Conservation (phyloP, 2,797 vertebrate species). For the Myripristis jacobus region DNA sequence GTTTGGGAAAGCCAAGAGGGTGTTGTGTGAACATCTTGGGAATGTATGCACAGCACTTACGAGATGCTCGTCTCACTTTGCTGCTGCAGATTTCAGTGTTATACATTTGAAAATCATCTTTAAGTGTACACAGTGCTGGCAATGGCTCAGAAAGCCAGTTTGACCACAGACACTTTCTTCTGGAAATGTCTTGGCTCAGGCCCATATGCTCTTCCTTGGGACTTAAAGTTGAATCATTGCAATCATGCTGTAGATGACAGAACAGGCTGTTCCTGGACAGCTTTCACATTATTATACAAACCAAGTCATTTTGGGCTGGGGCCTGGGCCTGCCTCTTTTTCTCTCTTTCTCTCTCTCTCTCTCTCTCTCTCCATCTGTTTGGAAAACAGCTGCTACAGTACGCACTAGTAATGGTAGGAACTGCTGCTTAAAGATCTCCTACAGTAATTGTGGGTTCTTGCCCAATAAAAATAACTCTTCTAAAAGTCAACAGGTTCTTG, state of each 20-base stretch:
- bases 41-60: constrained; percentile 11
- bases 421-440: constrained; percentile 52
- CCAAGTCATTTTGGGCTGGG: constrained; percentile 46
- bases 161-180: constrained; percentile 16
- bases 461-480: constrained; percentile 31
- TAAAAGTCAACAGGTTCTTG: constrained; percentile 52
- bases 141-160: neutral
- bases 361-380: constrained; percentile 48
- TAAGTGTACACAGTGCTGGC: constrained; percentile 16
- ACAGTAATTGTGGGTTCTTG: constrained; percentile 35
- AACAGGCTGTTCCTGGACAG: constrained; percentile 62
- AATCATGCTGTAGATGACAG: constrained; percentile 57
- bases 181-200: constrained; percentile 40
- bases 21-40: constrained; percentile 3
- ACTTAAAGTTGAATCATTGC: constrained; percentile 48
- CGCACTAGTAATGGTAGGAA: constrained; percentile 21
- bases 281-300: constrained; percentile 58
- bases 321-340: constrained; percentile 34
- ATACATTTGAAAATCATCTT: constrained; percentile 7
- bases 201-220: constrained; percentile 24
- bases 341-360: constrained; percentile 27
- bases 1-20: constrained; percentile 2
- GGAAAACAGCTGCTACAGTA: constrained; percentile 60
- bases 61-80: constrained; percentile 14
- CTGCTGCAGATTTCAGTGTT: neutral